Conservation (phyloP, 2,797 vertebrate species). For the Sebastes steindachneri region DNA sequence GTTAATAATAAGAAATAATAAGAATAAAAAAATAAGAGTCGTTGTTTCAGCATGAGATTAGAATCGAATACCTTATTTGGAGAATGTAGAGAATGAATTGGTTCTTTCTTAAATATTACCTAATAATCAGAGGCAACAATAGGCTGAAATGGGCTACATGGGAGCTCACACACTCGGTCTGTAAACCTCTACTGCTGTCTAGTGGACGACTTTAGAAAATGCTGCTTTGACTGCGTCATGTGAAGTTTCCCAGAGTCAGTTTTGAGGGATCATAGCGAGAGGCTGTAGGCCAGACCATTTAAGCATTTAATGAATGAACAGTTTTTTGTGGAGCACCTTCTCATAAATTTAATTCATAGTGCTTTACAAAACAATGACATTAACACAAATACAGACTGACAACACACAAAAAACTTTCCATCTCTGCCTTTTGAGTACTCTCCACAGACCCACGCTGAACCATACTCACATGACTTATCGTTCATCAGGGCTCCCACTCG, state of each 20-base stretch:
- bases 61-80: background rate
- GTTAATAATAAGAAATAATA: background rate
- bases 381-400: too few relatives aligned
- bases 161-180: background rate
- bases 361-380: background rate
- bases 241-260: background rate
- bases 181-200: constrained; percentile 44
- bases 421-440: background rate
- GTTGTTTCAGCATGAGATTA: background rate
- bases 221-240: background rate
- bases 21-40: background rate
- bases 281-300: background rate
- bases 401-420: background rate
- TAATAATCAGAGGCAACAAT: background rate
- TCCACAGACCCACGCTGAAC: background rate
- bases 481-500: background rate
- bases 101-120: background rate
- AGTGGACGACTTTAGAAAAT: constrained; percentile 39
- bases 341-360: background rate
- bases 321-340: background rate
- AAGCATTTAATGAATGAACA: background rate
- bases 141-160: background rate
- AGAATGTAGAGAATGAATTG: background rate
- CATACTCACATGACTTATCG: constrained; percentile 4
- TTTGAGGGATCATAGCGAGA: background rate